Conservation (phyloP, 1,140 invertebrate genomes). For the Drosophila santomea region DNA sequence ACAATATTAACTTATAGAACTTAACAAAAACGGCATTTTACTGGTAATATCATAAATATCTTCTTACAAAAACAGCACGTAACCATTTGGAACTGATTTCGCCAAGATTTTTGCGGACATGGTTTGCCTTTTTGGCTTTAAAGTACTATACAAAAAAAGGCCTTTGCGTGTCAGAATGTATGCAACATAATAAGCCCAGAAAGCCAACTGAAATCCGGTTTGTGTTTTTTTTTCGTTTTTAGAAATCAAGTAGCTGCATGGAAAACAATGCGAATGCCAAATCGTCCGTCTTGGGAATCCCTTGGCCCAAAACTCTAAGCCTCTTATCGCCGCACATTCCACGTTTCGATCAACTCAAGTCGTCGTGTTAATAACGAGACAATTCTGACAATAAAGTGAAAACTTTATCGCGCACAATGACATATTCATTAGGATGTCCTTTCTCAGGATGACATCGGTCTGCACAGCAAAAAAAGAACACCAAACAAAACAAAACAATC, state of each 20-base stretch:
- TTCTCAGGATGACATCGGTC: slow-evolving; percentile 58
- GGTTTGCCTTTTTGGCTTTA: not conserved
- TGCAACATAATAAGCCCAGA: slow-evolving; percentile 24
- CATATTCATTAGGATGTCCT: slow-evolving; percentile 61
- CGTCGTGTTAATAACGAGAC: slow-evolving; percentile 57
- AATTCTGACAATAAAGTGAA: slow-evolving; percentile 61
- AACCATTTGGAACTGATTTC: not conserved
- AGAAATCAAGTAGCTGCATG: slow-evolving; percentile 25
- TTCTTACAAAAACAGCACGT: not conserved
- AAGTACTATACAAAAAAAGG: not conserved
- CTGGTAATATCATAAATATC: not conserved
- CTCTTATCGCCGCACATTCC: slow-evolving; percentile 44
- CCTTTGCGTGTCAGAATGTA: slow-evolving; percentile 40
- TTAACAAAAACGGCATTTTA: too few relatives aligned
- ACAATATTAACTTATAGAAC: too few relatives aligned
- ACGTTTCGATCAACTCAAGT: slow-evolving; percentile 51
- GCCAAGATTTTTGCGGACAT: slow-evolving; percentile 17
- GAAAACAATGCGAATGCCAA: slow-evolving; percentile 44
- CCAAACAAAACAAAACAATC: not conserved
- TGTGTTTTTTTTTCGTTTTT: not conserved
- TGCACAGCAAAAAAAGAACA: not conserved
- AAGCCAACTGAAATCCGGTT: slow-evolving; percentile 30
- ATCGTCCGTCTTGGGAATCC: slow-evolving; percentile 17
- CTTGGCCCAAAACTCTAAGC: slow-evolving; percentile 17
- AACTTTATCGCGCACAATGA: slow-evolving; percentile 56